A percentile compares a stretch with the other conserved stretches of the same genome.
phyloP scores from a whole-genome alignment of 92 coral and sea anemone genomes.

The Anthopleura xanthogrammica region DNA sequence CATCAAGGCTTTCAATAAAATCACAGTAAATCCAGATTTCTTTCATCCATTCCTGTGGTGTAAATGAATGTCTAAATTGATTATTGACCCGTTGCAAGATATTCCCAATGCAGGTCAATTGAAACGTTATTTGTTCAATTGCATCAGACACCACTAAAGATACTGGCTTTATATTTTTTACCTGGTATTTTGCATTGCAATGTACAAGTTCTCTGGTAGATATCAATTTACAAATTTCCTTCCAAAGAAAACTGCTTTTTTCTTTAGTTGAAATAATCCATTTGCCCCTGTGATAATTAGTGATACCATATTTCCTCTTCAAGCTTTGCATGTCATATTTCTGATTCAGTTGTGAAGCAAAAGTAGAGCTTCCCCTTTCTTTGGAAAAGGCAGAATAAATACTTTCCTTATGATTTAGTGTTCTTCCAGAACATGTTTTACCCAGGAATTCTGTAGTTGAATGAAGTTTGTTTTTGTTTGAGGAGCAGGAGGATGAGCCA shows the following conservation, averaged over 20 bases:
- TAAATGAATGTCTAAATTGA: background rate
- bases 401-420: background rate
- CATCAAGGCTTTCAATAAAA: conserved; percentile 56
- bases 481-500: background rate
- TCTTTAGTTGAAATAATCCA: conserved; percentile 41
- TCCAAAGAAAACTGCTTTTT: conserved; percentile 44
- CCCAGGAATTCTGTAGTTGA: background rate
- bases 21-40: conserved; percentile 76
- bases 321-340: conserved; percentile 24
- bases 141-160: too few species aligned
- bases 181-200: conserved; percentile 69
- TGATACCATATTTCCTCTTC: conserved; percentile 33
- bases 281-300: conserved; percentile 54
- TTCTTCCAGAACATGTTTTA: background rate
- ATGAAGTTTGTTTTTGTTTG: background rate
- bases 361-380: background rate
- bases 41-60: conserved; percentile 23
- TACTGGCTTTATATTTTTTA: background rate
- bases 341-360: conserved; percentile 11
- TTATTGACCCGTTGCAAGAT: too few species aligned
- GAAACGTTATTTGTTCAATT: too few species aligned
- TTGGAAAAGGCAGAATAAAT: background rate
- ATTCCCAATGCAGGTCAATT: too few species aligned
- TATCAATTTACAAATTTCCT: conserved; percentile 43
- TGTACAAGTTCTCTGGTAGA: conserved; percentile 56